These are phyloP conservation scores for Siniperca scherzeri DNA, from an alignment of 2,797 vertebrate genomes.

Conservation along the genomic window DNA sequence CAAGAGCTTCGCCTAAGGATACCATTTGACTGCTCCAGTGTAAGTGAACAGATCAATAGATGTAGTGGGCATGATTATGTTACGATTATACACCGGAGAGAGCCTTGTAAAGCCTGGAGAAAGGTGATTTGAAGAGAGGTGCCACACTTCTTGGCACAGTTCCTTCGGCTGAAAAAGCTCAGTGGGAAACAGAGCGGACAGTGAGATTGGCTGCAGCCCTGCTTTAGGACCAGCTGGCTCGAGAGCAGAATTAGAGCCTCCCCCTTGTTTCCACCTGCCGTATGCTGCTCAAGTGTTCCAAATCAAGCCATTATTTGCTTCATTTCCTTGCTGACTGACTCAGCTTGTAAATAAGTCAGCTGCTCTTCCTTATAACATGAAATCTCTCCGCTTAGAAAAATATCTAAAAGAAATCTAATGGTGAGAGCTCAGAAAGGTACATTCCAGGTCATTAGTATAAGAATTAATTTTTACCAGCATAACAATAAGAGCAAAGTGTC, in stretches of 20 bases:
- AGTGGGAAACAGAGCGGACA: slow-evolving; percentile 75
- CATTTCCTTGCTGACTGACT: slow-evolving; percentile 76
- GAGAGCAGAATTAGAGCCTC: slow-evolving; percentile 74
- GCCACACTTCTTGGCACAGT: slow-evolving; percentile 71
- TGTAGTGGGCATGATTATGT: slow-evolving; percentile 74
- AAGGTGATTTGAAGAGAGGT: slow-evolving; percentile 70
- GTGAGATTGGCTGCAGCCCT: slow-evolving; percentile 59
- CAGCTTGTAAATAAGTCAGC: slow-evolving; percentile 66
- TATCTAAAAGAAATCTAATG: slow-evolving; percentile 1
- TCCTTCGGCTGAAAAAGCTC: slow-evolving; percentile 63
- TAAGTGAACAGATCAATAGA: slow-evolving; percentile 75
- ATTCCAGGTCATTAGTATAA: slow-evolving; percentile 19
- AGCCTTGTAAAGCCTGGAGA: slow-evolving; percentile 61
- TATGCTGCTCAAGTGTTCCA: slow-evolving; percentile 76
- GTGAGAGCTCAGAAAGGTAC: background rate
- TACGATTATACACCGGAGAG: slow-evolving; percentile 73
- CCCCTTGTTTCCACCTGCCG: slow-evolving; percentile 70
- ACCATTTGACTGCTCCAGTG: slow-evolving; percentile 66
- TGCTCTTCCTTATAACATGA: slow-evolving; percentile 36
- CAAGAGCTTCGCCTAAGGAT: slow-evolving; percentile 63
- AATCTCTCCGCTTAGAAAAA: slow-evolving; percentile 20
- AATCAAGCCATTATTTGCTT: slow-evolving; percentile 79
- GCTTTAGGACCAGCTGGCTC: slow-evolving; percentile 78
- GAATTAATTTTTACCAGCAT: background rate
- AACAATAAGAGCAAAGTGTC: slow-evolving; percentile 10